Percentiles rank a stretch among this genome's conserved stretches.
These are phyloP conservation scores for Pseudochaenichthys georgianus DNA, from an alignment of 2,797 vertebrate genomes.

Conservation along the genomic window DNA sequence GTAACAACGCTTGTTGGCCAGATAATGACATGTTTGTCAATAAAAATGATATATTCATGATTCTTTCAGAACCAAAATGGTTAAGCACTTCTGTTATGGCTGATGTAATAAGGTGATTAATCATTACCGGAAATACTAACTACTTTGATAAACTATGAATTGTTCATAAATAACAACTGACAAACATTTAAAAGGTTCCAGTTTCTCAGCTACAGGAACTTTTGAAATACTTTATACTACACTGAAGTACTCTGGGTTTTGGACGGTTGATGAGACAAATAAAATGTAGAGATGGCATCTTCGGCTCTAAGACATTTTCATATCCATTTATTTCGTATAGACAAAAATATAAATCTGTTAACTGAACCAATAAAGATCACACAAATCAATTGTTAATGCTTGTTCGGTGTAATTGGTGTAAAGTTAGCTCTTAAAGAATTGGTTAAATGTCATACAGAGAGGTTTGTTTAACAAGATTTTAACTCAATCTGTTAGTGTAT, in stretches of 20 bases:
- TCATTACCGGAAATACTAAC: neutral
- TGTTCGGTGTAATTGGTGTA: neutral
- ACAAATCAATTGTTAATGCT: neutral
- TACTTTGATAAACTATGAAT: neutral
- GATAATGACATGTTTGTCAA: neutral
- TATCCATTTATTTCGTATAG: neutral
- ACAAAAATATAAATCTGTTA: conserved; percentile 1
- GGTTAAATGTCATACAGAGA: neutral
- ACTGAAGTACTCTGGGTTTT: conserved; percentile 10
- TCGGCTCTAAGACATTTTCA: neutral
- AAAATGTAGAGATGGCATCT: neutral
- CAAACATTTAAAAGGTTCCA: neutral
- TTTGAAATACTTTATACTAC: neutral
- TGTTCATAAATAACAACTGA: too few species aligned
- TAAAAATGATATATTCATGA: neutral
- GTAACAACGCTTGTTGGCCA: neutral
- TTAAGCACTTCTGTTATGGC: neutral
- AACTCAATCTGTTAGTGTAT: conserved; percentile 4
- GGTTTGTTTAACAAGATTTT: conserved; percentile 1
- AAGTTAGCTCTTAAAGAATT: neutral
- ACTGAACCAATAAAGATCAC: neutral
- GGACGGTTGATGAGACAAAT: neutral
- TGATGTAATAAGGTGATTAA: neutral
- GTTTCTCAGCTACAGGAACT: neutral
- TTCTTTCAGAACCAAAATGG: neutral